Evolutionary conservation across 2,113 vertebrate genomes (phyloP).

Genomic region (Willisornis vidua): DNA sequence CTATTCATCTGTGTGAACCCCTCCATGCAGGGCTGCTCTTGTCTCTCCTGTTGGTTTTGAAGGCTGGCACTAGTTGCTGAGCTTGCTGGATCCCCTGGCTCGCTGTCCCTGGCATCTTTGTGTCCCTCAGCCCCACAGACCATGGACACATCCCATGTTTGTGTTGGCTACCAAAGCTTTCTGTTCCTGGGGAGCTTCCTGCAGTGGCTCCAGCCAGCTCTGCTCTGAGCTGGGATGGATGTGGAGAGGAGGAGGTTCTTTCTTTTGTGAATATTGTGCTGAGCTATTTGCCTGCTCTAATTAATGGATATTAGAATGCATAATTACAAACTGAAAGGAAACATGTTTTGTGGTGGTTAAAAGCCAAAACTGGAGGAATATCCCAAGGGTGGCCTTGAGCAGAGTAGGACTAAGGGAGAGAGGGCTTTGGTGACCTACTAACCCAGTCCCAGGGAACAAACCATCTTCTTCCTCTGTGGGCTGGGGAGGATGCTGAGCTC

Average conservation of each 20-base stretch:
- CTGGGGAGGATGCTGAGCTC: not conserved
- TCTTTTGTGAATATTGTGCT: constrained; percentile 20
- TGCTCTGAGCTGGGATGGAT: not conserved
- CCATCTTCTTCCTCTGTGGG: not conserved
- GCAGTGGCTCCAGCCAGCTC: not conserved
- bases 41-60: not conserved
- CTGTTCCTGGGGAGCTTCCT: not conserved
- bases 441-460: not conserved
- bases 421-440: not conserved
- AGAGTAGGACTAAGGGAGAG: not conserved
- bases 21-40: rapidly evolving
- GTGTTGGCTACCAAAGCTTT: not conserved
- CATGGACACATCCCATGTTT: not conserved
- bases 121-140: not conserved
- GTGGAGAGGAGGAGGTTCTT: not conserved
- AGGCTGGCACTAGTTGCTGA: not conserved
- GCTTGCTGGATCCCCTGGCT: not conserved
- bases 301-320: constrained; percentile 58
- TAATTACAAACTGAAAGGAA: constrained; percentile 69
- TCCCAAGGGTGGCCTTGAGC: not conserved
- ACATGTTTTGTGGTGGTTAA: not conserved
- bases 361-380: not conserved
- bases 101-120: not conserved
- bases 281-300: constrained; percentile 62
- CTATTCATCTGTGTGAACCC: not conserved